These are phyloP conservation scores for Philhelius pedissequus DNA, from an alignment of 2,888 invertebrate species.

Conservation along the genomic window DNA sequence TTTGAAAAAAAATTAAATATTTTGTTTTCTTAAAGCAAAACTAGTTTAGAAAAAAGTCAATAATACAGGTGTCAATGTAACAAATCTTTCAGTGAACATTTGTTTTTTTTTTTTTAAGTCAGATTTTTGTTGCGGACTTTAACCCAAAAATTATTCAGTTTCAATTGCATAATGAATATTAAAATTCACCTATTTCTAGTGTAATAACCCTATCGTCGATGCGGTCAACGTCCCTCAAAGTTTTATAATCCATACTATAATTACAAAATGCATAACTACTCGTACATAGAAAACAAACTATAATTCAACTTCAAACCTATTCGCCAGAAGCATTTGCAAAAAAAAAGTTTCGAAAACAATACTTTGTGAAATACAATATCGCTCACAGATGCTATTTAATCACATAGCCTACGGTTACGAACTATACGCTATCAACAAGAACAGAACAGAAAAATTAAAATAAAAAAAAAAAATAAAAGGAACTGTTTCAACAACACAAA, in stretches of 20 bases:
- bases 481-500: conserved; percentile 33
- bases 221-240: conserved; percentile 47
- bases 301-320: background rate
- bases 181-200: background rate
- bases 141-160: too few species aligned
- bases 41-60: too few species aligned
- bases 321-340: background rate
- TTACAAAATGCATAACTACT: too few species aligned
- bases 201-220: background rate
- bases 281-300: background rate
- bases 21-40: too few species aligned
- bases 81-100: too few species aligned
- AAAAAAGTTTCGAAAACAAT: conserved; percentile 29
- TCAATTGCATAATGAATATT: background rate
- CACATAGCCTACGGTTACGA: background rate
- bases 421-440: background rate
- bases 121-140: too few species aligned
- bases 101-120: too few species aligned
- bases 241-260: conserved; percentile 15
- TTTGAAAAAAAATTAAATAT: too few species aligned
- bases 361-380: conserved; percentile 40
- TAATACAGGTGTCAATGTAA: too few species aligned
- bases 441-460: background rate
- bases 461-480: background rate
- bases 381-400: background rate